Percentiles rank a stretch among this genome's conserved stretches.
Conservation (phyloP, 1,140 invertebrate genomes). For the Homarus americanus region DNA sequence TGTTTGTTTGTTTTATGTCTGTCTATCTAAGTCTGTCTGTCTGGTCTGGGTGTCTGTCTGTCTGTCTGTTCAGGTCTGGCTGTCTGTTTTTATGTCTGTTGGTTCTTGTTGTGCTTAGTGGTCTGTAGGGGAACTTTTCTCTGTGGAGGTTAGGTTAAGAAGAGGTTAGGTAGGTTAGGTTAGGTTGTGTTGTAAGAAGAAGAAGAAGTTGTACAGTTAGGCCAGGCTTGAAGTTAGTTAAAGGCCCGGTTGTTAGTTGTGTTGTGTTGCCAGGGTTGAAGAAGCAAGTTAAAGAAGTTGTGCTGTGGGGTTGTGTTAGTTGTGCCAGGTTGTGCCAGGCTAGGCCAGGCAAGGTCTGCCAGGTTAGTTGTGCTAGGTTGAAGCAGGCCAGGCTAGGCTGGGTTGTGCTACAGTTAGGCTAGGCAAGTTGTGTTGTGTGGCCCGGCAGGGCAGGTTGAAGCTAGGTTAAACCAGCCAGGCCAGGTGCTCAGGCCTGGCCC, state of each 20-base stretch:
- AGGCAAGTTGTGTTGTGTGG: constrained; percentile 5
- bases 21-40: no score
- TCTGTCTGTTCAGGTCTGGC: no score
- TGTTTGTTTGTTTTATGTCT: no score
- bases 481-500: background rate
- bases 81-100: no score
- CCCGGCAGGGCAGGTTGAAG: background rate
- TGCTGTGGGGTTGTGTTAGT: background rate
- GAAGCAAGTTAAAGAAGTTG: background rate
- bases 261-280: background rate
- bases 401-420: background rate
- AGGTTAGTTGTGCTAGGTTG: background rate
- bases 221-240: background rate
- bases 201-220: background rate
- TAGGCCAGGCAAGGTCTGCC: background rate
- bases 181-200: no score
- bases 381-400: background rate
- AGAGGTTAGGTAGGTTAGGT: no score
- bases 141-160: no score
- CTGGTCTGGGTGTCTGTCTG: no score
- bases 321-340: background rate
- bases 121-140: no score
- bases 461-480: background rate
- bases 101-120: no score
- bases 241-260: background rate